These are phyloP conservation scores for Diacarnus erythraeanus DNA, from an alignment of 37 sponge, comb jelly and placozoan genomes.

Conservation along the genomic window DNA sequence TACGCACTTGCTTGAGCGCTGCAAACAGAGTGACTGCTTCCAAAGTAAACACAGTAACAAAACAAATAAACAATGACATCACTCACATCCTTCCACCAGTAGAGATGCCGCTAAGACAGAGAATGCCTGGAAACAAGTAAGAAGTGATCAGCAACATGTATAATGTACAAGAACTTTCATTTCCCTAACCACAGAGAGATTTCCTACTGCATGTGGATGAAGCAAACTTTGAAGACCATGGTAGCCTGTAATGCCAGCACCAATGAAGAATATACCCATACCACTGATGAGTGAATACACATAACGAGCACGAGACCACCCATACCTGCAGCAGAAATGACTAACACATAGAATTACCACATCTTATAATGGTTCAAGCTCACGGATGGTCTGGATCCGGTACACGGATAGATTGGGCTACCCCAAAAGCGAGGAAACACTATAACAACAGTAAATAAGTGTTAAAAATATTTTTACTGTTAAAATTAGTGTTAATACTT, in stretches of 20 bases:
- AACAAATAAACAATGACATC: not conserved
- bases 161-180: not conserved
- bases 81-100: slow-evolving; percentile 81
- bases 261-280: slow-evolving; percentile 96
- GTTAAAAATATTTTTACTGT: not conserved
- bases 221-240: slow-evolving; percentile 87
- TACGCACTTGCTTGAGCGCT: slow-evolving; percentile 82
- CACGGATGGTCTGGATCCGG: slow-evolving; percentile 97
- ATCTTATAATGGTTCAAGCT: slow-evolving; percentile 15
- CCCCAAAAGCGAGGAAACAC: slow-evolving; percentile 92
- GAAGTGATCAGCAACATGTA: not conserved
- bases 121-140: slow-evolving; percentile 59
- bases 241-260: slow-evolving; percentile 89
- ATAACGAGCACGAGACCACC: slow-evolving; percentile 88
- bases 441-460: slow-evolving; percentile 29
- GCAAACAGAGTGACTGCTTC: slow-evolving; percentile 66
- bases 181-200: slow-evolving; percentile 71
- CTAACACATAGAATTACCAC: no score
- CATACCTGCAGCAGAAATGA: slow-evolving; percentile 80
- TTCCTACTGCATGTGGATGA: slow-evolving; percentile 78
- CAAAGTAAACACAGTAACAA: not conserved
- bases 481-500: no score
- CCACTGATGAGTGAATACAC: slow-evolving; percentile 98
- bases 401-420: slow-evolving; percentile 84
- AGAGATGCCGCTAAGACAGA: slow-evolving; percentile 80